phyloP scores from a whole-genome alignment of 1,140 invertebrate species.

The Brachionus rotundiformis region DNA sequence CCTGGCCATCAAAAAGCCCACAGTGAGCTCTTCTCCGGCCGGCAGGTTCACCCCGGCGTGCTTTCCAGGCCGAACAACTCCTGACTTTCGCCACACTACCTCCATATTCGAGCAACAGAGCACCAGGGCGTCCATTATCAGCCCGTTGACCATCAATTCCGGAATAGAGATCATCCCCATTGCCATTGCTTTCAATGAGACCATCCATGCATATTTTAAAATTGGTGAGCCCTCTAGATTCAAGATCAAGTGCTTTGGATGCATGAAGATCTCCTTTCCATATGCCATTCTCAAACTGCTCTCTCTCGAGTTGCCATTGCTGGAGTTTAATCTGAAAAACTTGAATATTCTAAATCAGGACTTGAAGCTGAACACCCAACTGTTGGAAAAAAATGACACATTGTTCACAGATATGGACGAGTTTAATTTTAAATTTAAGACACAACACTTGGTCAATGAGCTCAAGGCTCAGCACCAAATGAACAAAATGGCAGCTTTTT shows the following conservation, averaged over 20 bases:
- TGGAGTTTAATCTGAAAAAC: constrained; percentile 25
- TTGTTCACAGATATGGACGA: neutral
- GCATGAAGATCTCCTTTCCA: constrained; percentile 42
- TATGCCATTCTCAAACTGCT: constrained; percentile 31
- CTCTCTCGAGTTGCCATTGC: neutral
- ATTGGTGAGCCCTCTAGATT: neutral
- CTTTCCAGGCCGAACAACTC: constrained; percentile 36
- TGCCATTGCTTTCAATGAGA: constrained; percentile 38
- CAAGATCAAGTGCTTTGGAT: constrained; percentile 42
- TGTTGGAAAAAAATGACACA: neutral
- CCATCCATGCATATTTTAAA: constrained; percentile 50
- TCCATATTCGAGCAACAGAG: constrained; percentile 42
- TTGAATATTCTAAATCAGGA: constrained; percentile 24
- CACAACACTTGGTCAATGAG: neutral
- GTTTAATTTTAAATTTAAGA: constrained; percentile 41
- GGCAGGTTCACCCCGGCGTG: constrained; percentile 37
- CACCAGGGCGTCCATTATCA: constrained; percentile 37
- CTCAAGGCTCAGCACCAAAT: neutral
- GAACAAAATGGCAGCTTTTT: constrained; percentile 43
- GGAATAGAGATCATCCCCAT: constrained; percentile 23
- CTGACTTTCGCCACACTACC: constrained; percentile 34
- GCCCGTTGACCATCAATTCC: constrained; percentile 16
- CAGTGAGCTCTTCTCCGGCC: neutral
- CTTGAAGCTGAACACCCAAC: constrained; percentile 13
- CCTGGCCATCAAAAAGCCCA: neutral